Percentiles rank a stretch among this genome's conserved stretches.
These are phyloP conservation scores for Drosophila sordidula DNA, from an alignment of 2,888 invertebrate species.

Conservation along the genomic window DNA sequence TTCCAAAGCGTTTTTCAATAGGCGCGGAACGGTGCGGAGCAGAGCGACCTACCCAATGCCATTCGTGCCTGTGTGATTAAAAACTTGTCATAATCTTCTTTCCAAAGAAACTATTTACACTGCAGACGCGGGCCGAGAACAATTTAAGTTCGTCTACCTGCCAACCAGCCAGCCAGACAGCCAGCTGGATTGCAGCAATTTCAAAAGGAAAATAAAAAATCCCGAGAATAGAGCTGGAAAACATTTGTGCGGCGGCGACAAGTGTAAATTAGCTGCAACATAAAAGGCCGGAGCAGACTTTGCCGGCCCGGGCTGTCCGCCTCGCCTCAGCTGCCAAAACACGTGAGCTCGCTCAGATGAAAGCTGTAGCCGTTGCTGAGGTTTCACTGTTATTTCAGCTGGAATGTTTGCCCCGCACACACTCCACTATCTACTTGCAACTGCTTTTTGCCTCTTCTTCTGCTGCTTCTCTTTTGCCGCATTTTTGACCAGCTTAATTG, in stretches of 20 bases:
- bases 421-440: slow-evolving; percentile 1
- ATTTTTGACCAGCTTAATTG: slow-evolving; percentile 64
- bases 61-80: slow-evolving; percentile 62
- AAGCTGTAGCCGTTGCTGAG: slow-evolving; percentile 29
- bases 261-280: slow-evolving; percentile 69
- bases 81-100: slow-evolving; percentile 77
- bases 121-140: slow-evolving; percentile 16
- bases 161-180: slow-evolving; percentile 5
- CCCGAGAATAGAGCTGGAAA: slow-evolving; percentile 49
- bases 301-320: slow-evolving; percentile 35
- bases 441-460: slow-evolving; percentile 1
- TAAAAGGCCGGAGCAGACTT: slow-evolving; percentile 39
- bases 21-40: slow-evolving; percentile 6
- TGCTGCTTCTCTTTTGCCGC: slow-evolving; percentile 39
- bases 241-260: slow-evolving; percentile 52
- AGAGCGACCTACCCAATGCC: slow-evolving; percentile 24
- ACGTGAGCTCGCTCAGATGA: slow-evolving; percentile 19
- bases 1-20: slow-evolving; percentile 77
- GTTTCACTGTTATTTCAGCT: slow-evolving; percentile 61
- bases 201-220: slow-evolving; percentile 51
- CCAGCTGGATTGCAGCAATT: slow-evolving; percentile 40
- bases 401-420: slow-evolving; percentile 41
- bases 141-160: slow-evolving; percentile 53
- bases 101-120: slow-evolving; percentile 75
- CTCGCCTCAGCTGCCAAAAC: not conserved